Percentiles rank a stretch among this genome's conserved stretches.
These are phyloP conservation scores for Lordiphosa andalusiaca DNA, from an alignment of 2,888 invertebrate genomes.

Conservation along the genomic window DNA sequence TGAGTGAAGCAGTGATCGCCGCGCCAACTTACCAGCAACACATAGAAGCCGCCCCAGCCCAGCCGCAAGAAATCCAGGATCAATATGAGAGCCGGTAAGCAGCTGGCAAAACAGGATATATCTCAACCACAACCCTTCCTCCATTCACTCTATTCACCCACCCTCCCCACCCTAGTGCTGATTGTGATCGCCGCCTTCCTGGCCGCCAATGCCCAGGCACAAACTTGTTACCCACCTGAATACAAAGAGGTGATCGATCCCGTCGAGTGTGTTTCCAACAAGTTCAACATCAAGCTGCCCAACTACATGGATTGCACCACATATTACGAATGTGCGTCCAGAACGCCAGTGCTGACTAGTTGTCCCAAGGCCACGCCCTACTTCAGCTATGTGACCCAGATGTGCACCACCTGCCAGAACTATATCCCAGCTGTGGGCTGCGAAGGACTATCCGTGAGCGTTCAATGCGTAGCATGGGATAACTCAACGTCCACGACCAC, in stretches of 20 bases:
- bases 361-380: conserved; percentile 40
- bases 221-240: conserved; percentile 10
- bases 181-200: conserved; percentile 46
- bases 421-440: conserved; percentile 62
- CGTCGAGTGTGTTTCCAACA: conserved; percentile 5
- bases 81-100: conserved; percentile 62
- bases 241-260: conserved; percentile 45
- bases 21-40: conserved; percentile 42
- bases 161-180: conserved; percentile 46
- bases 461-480: conserved; percentile 24
- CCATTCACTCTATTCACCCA: not conserved
- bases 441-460: not conserved
- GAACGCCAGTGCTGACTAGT: not conserved
- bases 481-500: not conserved
- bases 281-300: conserved; percentile 48
- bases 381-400: conserved; percentile 67
- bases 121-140: conserved; percentile 2
- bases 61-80: conserved; percentile 17
- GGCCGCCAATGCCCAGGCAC: conserved; percentile 35
- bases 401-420: conserved; percentile 46
- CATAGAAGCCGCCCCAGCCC: conserved; percentile 17
- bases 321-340: conserved; percentile 53
- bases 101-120: conserved; percentile 12
- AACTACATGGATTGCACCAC: conserved; percentile 39
- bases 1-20: conserved; percentile 49